Conservation (phyloP, 1,140 invertebrate genomes). For the Brachionus koreanus region DNA sequence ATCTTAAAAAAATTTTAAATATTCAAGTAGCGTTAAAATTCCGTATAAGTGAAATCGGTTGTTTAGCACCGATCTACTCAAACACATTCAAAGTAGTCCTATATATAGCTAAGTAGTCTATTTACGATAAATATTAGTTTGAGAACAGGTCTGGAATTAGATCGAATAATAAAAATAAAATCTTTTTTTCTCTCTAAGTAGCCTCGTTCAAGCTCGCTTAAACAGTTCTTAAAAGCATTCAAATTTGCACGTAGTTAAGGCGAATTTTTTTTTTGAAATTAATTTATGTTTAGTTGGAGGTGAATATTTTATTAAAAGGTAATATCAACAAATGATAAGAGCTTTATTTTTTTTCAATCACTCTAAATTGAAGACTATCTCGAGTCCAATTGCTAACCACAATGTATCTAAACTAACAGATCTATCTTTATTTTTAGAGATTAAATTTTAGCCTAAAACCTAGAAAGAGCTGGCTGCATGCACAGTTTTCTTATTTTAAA, state of each 20-base stretch:
- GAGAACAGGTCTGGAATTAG: neutral
- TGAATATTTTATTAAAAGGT: neutral
- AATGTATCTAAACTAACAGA: neutral
- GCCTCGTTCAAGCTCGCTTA: neutral
- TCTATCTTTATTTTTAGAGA: neutral
- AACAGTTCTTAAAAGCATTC: constrained; percentile 1
- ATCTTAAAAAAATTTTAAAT: neutral
- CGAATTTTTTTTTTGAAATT: neutral
- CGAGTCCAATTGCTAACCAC: neutral
- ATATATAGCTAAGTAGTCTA: neutral
- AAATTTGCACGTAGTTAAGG: neutral
- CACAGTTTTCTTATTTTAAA: neutral
- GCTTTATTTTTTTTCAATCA: neutral
- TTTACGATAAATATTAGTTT: constrained; percentile 30
- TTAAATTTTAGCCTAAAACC: neutral
- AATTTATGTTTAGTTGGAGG: neutral
- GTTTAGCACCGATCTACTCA: neutral
- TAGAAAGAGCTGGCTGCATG: neutral
- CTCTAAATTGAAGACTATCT: neutral
- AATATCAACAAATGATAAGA: neutral
- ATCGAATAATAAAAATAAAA: neutral
- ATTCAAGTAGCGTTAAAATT: neutral
- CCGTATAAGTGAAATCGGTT: neutral
- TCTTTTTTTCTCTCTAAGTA: constrained; percentile 11
- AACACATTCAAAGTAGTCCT: neutral